Conservation (phyloP, 2,113 vertebrate genomes). For the Vombatus ursinus region DNA sequence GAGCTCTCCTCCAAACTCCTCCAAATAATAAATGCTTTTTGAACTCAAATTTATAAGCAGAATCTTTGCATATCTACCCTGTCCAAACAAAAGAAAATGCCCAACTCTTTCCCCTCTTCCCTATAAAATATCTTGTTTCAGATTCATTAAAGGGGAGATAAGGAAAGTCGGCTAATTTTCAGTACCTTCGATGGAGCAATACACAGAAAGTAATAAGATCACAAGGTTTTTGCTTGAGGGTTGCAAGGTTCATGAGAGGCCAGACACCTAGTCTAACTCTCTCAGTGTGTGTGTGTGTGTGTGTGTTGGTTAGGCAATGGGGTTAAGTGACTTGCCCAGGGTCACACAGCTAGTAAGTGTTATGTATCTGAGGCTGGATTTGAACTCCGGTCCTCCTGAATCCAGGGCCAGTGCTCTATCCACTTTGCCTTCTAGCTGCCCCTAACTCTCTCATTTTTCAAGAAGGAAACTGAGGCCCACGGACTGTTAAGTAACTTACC, state of each 20-base stretch:
- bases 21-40: background rate
- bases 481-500: background rate
- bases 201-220: background rate
- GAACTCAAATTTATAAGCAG: background rate
- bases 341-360: no score
- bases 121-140: background rate
- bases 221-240: background rate
- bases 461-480: background rate
- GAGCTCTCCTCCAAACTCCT: no score
- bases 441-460: background rate
- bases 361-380: no score
- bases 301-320: no score
- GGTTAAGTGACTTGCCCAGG: no score
- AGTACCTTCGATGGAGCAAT: background rate
- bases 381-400: no score
- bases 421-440: no score
- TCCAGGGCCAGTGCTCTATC: no score
- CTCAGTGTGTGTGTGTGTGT: no score
- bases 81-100: background rate
- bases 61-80: background rate
- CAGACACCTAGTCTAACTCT: background rate
- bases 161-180: background rate
- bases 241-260: background rate
- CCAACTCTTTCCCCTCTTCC: background rate
- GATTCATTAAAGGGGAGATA: background rate